A percentile compares a stretch with the other conserved stretches of the same genome.
These are phyloP conservation scores for Orgyia antiqua DNA, from an alignment of 2,888 invertebrate species.

Conservation along the genomic window DNA sequence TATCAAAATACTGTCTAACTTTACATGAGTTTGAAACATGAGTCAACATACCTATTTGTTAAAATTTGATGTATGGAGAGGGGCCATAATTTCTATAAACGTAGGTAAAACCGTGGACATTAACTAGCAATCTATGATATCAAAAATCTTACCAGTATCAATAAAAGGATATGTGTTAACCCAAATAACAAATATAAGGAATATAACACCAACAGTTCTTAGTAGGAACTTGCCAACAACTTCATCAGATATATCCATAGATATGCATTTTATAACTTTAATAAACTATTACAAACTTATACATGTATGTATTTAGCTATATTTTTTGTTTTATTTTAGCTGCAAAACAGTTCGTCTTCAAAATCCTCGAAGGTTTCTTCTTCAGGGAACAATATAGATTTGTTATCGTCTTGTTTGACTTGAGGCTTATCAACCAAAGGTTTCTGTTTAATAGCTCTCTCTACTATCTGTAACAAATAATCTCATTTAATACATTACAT, in stretches of 20 bases:
- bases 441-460: slow-evolving; percentile 75
- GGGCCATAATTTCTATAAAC: too few species aligned
- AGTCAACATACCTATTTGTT: too few species aligned
- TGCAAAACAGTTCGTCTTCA: slow-evolving; percentile 80
- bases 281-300: too few species aligned
- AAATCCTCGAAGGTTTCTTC: slow-evolving; percentile 77
- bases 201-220: slow-evolving; percentile 66
- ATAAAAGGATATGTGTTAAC: slow-evolving; percentile 83
- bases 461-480: slow-evolving; percentile 70
- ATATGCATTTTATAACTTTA: slow-evolving; percentile 30
- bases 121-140: too few species aligned
- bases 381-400: slow-evolving; percentile 80
- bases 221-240: slow-evolving; percentile 79
- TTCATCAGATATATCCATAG: slow-evolving; percentile 78
- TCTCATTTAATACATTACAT: too few species aligned
- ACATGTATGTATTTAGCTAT: not conserved
- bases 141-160: slow-evolving; percentile 66
- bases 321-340: slow-evolving; percentile 32
- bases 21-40: too few species aligned
- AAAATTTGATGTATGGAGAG: too few species aligned
- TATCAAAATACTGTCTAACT: too few species aligned
- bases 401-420: slow-evolving; percentile 59
- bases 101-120: too few species aligned
- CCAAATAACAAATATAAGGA: slow-evolving; percentile 81
- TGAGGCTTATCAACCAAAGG: slow-evolving; percentile 55